These are phyloP conservation scores for Strigamia crassipes DNA, from an alignment of 2,888 invertebrate species.

Conservation along the genomic window DNA sequence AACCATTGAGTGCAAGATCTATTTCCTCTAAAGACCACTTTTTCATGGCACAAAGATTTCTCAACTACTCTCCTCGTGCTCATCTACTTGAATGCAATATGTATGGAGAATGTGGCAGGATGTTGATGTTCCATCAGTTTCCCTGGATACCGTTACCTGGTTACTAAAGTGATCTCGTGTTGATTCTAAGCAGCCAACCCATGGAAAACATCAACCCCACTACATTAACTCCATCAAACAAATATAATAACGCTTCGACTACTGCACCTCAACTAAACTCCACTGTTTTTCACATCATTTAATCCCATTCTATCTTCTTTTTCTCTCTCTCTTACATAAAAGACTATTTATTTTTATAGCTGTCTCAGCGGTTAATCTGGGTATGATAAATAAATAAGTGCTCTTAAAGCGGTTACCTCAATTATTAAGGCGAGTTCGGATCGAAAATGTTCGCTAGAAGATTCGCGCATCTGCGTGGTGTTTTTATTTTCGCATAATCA, in stretches of 20 bases:
- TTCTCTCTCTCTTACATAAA: no score
- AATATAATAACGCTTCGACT: neutral
- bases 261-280: neutral
- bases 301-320: neutral
- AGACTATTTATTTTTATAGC: no score
- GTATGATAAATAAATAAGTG: no score
- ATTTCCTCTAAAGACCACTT: constrained; percentile 16
- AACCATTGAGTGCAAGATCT: neutral
- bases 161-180: constrained; percentile 11
- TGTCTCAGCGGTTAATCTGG: no score
- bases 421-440: no score
- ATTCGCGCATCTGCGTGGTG: no score
- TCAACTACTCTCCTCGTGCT: neutral
- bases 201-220: constrained; percentile 3
- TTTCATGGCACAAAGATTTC: constrained; percentile 21
- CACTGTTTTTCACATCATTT: neutral
- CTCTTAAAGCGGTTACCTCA: no score
- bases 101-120: constrained; percentile 21
- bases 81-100: constrained; percentile 21
- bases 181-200: constrained; percentile 15
- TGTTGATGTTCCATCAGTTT: constrained; percentile 21
- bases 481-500: no score
- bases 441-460: no score
- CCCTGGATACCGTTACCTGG: constrained; percentile 16
- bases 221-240: constrained; percentile 19